These are phyloP conservation scores for Salvelinus sp. DNA, from an alignment of 2,113 vertebrate species.

Conservation along the genomic window DNA sequence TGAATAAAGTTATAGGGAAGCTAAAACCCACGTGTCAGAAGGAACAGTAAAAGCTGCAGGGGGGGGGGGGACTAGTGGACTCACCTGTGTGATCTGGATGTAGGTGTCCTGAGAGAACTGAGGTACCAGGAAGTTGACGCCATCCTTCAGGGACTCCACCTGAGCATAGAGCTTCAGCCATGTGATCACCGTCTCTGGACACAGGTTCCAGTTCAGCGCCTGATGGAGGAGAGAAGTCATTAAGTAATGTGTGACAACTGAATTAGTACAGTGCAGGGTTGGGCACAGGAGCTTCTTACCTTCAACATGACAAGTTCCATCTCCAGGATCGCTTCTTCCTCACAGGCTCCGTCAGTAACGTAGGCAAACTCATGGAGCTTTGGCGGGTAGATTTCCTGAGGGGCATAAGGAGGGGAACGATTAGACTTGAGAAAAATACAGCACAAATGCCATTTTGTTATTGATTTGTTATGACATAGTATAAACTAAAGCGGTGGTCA, in stretches of 20 bases:
- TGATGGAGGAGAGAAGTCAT: conserved; percentile 47
- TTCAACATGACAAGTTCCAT: conserved; percentile 90
- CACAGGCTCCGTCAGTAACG: conserved; percentile 94
- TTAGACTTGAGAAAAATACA: background rate
- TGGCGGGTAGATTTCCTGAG: conserved; percentile 96
- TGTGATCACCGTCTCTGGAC: conserved; percentile 88
- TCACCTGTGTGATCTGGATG: conserved; percentile 92
- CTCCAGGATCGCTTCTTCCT: conserved; percentile 88
- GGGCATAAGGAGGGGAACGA: background rate
- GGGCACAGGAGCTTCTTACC: conserved; percentile 62
- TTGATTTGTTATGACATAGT: too few species aligned
- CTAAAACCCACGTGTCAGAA: background rate
- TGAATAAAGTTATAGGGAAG: background rate
- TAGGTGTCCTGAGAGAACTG: conserved; percentile 95
- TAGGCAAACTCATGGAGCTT: conserved; percentile 96
- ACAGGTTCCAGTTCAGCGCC: conserved; percentile 94
- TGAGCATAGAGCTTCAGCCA: conserved; percentile 97
- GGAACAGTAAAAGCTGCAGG: background rate
- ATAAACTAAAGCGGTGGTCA: too few species aligned
- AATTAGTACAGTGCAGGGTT: background rate
- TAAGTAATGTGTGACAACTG: background rate
- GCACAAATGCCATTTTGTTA: too few species aligned
- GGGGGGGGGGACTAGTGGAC: background rate
- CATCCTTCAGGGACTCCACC: conserved; percentile 87
- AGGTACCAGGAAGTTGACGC: conserved; percentile 87